Base-by-base conservation (phyloP, 37 sponge, comb jelly and placozoan species). In the Mnemiopsis leidyi region DNA sequence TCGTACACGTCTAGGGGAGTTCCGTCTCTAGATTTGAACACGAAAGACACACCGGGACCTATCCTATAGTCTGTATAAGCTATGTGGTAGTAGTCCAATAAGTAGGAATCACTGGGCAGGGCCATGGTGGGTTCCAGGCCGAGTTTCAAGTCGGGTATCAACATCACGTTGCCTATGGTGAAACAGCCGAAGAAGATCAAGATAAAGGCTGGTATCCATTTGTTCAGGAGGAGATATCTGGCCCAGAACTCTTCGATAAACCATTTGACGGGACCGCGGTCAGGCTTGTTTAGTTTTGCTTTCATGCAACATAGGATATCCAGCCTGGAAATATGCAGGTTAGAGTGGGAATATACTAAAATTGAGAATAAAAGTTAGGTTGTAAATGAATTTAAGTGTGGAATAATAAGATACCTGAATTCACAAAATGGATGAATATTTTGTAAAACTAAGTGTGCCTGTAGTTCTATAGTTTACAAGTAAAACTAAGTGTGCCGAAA, bases 41-140 rank as follows among this genome's bases (percentile, higher is more conserved):
- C 90, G 25, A 85, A 85, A 39, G 20, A 36, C 61, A 85, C 25
- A 1, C 90, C 90, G 3, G 90, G 90, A 21, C 90, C 90, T 38
- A 85, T 40, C 90, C 90, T 13, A 37, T 85, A 85, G 90, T 85
- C 90, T 1, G 1, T 38, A 25, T 85, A 85, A 18, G 35, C 90
- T n/a, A 85, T 85, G 35, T 85, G 24, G 61, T 85, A 85, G 23
- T 85, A 85, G 25, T 85, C 35, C 3, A 85, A 3, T 0, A 85
- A 61, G 39, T 85, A 85, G 3, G 90, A 85, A 29, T 85, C 90
- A 23, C 24, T 40, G 21, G 90, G 90, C 3, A 85, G 48, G 29
- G 90, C 90, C 90, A 85, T 85, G 24, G 90, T 85, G 1, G 90
- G 90, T 37, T 85, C 90, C 1, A 85, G 29, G 5, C 90, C 90